These are phyloP conservation scores for Scaptomyza graminum DNA, from an alignment of 1,140 invertebrate species.

Conservation along the genomic window DNA sequence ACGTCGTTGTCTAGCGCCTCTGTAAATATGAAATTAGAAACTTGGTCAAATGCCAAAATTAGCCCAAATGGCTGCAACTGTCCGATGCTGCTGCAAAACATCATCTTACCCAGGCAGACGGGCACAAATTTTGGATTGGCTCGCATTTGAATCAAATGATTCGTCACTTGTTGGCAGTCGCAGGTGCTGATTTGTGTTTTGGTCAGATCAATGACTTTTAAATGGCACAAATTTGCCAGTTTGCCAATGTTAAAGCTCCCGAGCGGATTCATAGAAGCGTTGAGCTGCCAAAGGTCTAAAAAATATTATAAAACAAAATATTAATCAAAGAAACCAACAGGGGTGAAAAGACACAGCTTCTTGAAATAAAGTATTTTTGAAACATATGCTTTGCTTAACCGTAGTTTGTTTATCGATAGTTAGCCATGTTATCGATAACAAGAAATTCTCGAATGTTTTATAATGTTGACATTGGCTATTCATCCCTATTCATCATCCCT, in stretches of 20 bases:
- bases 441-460: no score
- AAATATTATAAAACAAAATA: neutral
- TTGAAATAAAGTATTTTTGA: no score
- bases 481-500: no score
- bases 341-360: no score
- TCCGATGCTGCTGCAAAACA: constrained; percentile 48
- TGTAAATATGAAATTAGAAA: constrained; percentile 48
- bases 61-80: constrained; percentile 31
- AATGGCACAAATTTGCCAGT: constrained; percentile 74
- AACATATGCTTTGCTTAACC: no score
- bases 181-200: constrained; percentile 63
- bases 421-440: no score
- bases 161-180: constrained; percentile 69
- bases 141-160: constrained; percentile 65
- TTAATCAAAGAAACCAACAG: no score
- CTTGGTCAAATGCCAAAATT: constrained; percentile 70
- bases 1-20: constrained; percentile 56
- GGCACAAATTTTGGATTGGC: constrained; percentile 70
- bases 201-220: constrained; percentile 75
- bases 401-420: no score
- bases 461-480: no score
- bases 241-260: constrained; percentile 55
- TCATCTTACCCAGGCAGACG: constrained; percentile 75
- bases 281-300: constrained; percentile 78
- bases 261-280: constrained; percentile 76